Base-by-base conservation (phyloP, 2,888 invertebrate genomes). In the Trypoxylon attenuatum region DNA sequence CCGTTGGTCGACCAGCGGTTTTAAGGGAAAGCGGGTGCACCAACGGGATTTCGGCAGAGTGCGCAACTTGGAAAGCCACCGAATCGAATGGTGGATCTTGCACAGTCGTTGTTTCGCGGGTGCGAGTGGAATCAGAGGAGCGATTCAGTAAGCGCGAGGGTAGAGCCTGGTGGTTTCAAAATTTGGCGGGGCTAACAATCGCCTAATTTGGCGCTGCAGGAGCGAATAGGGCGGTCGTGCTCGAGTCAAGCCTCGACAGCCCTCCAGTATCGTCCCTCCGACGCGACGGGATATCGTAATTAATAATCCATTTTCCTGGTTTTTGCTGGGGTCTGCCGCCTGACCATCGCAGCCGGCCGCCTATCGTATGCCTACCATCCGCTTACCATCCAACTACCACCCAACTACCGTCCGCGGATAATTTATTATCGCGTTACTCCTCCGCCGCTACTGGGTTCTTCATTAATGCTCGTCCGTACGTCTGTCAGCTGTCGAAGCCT, bases 301-400 rank as follows among this genome's bases (percentile, higher is more conserved):
- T 84, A 83, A 84, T 84, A 82, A 84, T 80, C 81, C 80, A 84
- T 84, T 82, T 79, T 68, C 68, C 47, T 53, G 63, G 64, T 79
- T 79, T 80, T 81, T 81, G 69, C 59, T 46, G 58, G 49, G 41
- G 61, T 4, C n/a, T n/a, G n/a, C n/a, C 69, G 59, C 62, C 74
- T 76, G 77, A 74, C 76, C 77, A 67, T 74, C 74, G 72, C 67
- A 74, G 74, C 54, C 58, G 60, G 47, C 58, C 55, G 61, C 46
- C 43, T n/a, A n/a, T n/a, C n/a, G n/a, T n/a, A n/a, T n/a, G n/a
- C n/a, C n/a, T n/a, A n/a, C n/a, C n/a, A n/a, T n/a, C n/a, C n/a
- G n/a, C n/a, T n/a, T n/a, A n/a, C n/a, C n/a, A n/a, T n/a, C n/a
- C n/a, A n/a, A n/a, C n/a, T n/a, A n/a, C n/a, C n/a, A n/a, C n/a